Percentiles rank a stretch among this genome's conserved stretches.
Evolutionary conservation across 2,888 invertebrate species (phyloP).

Genomic region (Eupsilia transversa): DNA sequence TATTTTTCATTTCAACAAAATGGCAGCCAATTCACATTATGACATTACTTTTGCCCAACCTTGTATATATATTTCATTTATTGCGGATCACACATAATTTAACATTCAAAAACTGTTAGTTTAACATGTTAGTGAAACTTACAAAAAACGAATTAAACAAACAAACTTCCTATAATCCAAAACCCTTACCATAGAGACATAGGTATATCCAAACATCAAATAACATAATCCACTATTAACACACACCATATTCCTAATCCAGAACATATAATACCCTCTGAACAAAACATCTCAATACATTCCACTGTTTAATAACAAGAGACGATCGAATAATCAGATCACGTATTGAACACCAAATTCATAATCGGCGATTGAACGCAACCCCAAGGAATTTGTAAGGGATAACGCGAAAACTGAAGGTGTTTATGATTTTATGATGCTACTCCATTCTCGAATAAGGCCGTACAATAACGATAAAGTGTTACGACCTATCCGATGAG

Average conservation of each 20-base stretch:
- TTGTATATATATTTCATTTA: too few relatives aligned
- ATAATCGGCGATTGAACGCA: slow-evolving; percentile 79
- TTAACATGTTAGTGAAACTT: too few relatives aligned
- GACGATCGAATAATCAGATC: slow-evolving; percentile 71
- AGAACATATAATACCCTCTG: slow-evolving; percentile 10
- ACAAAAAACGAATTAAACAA: too few relatives aligned
- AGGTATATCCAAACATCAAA: slow-evolving; percentile 3
- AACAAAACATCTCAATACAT: slow-evolving; percentile 53
- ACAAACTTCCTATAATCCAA: not conserved
- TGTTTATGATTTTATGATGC: slow-evolving; percentile 87
- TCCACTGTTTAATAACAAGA: slow-evolving; percentile 68
- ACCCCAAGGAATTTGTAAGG: slow-evolving; percentile 79
- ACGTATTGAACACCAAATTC: slow-evolving; percentile 81
- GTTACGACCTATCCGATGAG: slow-evolving; percentile 78
- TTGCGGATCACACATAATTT: too few relatives aligned
- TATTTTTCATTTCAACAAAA: too few relatives aligned
- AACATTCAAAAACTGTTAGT: too few relatives aligned
- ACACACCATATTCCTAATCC: not conserved
- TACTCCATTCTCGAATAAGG: slow-evolving; percentile 82
- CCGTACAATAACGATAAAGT: slow-evolving; percentile 86
- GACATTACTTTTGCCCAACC: too few relatives aligned
- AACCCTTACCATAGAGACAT: not conserved
- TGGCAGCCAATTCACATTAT: too few relatives aligned
- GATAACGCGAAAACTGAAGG: slow-evolving; percentile 79
- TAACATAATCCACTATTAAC: slow-evolving; percentile 8